Evolutionary conservation across 1,140 invertebrate species (phyloP).

Genomic region (Philopotamus ludificatus): DNA sequence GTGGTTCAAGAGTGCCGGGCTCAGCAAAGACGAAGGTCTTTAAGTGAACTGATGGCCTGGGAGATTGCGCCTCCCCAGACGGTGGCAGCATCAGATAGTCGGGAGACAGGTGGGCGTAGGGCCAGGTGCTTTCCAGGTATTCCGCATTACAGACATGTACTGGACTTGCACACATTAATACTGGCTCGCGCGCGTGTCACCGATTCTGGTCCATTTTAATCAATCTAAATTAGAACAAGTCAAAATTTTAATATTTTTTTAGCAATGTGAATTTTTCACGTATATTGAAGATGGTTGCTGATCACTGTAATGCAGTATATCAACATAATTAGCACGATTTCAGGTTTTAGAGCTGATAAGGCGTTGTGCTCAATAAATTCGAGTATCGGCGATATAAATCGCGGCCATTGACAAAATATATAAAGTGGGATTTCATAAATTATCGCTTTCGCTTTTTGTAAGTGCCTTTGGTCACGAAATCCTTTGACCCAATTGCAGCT

Average conservation of each 20-base stretch:
- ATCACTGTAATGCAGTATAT: background rate
- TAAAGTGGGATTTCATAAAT: conserved; percentile 1
- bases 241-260: background rate
- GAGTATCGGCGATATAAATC: too few relatives aligned
- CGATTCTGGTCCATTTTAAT: background rate
- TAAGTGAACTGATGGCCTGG: conserved; percentile 25
- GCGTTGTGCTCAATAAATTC: too few relatives aligned
- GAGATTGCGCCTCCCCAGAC: conserved; percentile 28
- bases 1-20: background rate
- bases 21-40: conserved; percentile 9
- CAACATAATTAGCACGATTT: too few relatives aligned
- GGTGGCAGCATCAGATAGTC: conserved; percentile 20
- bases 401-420: background rate
- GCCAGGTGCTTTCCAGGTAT: conserved; percentile 20
- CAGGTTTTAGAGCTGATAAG: too few relatives aligned
- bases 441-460: conserved; percentile 9
- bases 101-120: conserved; percentile 10
- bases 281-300: background rate
- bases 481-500: background rate
- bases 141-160: conserved; percentile 1
- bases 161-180: conserved; percentile 5
- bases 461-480: conserved; percentile 19
- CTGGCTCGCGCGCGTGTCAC: background rate
- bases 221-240: background rate
- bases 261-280: background rate